Evolutionary conservation across 2,113 vertebrate species (phyloP).

Genomic region (Podiceps cristatus): DNA sequence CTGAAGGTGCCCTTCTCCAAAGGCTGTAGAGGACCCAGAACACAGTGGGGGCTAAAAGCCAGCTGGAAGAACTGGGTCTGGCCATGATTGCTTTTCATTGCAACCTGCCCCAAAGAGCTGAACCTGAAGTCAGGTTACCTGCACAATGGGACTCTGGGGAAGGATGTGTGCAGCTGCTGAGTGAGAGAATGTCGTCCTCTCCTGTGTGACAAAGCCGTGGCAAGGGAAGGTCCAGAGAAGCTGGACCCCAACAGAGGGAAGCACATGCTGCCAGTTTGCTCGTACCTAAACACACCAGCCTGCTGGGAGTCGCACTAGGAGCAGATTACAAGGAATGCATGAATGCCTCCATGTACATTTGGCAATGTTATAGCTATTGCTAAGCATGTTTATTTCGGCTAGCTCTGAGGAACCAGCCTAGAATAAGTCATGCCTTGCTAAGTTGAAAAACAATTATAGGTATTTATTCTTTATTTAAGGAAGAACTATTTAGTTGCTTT

Average conservation of each 20-base stretch:
- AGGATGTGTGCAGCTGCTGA: background rate
- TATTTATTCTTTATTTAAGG: background rate
- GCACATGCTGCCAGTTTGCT: background rate
- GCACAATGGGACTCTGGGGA: background rate
- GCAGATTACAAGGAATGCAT: background rate
- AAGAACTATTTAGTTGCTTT: background rate
- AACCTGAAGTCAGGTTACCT: background rate
- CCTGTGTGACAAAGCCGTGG: background rate
- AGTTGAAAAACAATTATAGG: background rate
- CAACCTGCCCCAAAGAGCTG: background rate
- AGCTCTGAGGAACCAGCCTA: background rate
- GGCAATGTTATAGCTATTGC: background rate
- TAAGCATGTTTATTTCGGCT: background rate
- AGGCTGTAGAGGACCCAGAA: background rate
- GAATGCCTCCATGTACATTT: background rate
- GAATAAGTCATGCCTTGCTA: background rate
- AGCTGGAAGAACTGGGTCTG: background rate
- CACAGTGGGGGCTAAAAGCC: background rate
- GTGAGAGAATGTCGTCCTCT: background rate
- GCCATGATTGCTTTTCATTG: background rate
- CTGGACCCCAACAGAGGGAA: background rate
- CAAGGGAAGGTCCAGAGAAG: background rate
- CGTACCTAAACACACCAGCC: background rate
- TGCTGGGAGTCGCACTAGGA: background rate
- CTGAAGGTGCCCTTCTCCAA: conserved; percentile 17